phyloP scores from a whole-genome alignment of 2,888 invertebrate genomes.

The Tryphoninae sp. region DNA sequence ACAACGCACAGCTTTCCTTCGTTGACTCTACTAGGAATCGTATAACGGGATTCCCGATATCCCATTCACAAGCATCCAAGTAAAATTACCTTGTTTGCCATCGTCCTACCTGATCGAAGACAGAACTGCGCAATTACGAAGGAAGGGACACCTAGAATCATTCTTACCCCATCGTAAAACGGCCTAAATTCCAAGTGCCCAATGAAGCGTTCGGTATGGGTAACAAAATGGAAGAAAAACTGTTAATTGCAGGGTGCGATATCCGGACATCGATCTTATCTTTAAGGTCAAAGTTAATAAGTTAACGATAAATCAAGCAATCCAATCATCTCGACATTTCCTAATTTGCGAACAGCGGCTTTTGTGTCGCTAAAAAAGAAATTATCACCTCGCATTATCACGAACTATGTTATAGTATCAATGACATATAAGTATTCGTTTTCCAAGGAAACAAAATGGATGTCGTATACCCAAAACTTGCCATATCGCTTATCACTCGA shows the following conservation, averaged over 20 bases:
- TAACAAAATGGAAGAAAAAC: no score
- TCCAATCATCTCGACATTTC: no score
- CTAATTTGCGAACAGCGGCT: no score
- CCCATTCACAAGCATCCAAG: conserved; percentile 7
- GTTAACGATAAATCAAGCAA: no score
- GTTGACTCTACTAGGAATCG: conserved; percentile 16
- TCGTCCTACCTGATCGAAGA: conserved; percentile 17
- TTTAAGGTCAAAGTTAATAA: no score
- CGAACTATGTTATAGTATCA: background rate
- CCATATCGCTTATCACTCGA: conserved; percentile 40
- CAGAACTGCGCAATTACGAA: conserved; percentile 35
- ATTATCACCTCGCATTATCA: no score
- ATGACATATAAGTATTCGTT: conserved; percentile 18
- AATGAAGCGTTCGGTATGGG: no score
- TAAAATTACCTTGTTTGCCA: conserved; percentile 21
- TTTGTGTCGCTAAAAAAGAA: no score
- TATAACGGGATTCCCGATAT: conserved; percentile 28
- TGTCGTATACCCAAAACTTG: background rate
- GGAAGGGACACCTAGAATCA: background rate
- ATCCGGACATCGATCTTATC: no score
- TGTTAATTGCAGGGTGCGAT: no score
- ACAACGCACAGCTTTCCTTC: conserved; percentile 24
- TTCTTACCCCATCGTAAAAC: conserved; percentile 15
- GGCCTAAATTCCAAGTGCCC: background rate
- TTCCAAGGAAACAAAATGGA: conserved; percentile 17